Conservation (phyloP, 2,888 invertebrate genomes). For the Chaitophorus viminalis region DNA sequence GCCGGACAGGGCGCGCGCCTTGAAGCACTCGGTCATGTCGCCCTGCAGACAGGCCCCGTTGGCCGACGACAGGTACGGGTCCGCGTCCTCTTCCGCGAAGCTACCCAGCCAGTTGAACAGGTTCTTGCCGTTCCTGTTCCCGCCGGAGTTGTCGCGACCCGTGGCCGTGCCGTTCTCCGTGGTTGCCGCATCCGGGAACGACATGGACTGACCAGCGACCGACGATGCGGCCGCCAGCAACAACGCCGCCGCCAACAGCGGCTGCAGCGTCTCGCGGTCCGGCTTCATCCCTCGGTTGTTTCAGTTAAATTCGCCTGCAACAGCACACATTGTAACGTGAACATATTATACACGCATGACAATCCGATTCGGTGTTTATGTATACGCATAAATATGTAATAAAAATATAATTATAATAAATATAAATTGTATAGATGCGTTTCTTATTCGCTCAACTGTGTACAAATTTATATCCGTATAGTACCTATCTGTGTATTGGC, state of each 20-base stretch:
- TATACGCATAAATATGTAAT: too few species aligned
- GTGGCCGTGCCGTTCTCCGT: constrained; percentile 42
- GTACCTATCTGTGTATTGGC: too few species aligned
- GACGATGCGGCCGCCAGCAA: constrained; percentile 85
- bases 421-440: too few species aligned
- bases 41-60: constrained; percentile 80
- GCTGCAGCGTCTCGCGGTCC: not conserved
- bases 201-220: constrained; percentile 70
- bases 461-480: too few species aligned
- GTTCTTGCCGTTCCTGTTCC: constrained; percentile 74
- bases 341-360: too few species aligned
- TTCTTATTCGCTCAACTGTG: too few species aligned
- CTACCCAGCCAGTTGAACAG: constrained; percentile 83
- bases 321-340: too few species aligned
- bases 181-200: constrained; percentile 26
- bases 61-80: constrained; percentile 80
- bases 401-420: too few species aligned
- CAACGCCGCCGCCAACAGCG: constrained; percentile 74
- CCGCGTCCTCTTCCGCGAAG: constrained; percentile 78
- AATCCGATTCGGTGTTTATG: too few species aligned
- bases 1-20: constrained; percentile 79
- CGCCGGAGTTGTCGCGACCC: constrained; percentile 40
- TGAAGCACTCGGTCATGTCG: constrained; percentile 87
- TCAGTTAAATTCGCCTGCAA: not conserved
- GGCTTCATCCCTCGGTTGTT: not conserved